A percentile compares a stretch with the other conserved stretches of the same genome.
Conservation (phyloP, 2,888 invertebrate species). For the Homarus gammarus region DNA sequence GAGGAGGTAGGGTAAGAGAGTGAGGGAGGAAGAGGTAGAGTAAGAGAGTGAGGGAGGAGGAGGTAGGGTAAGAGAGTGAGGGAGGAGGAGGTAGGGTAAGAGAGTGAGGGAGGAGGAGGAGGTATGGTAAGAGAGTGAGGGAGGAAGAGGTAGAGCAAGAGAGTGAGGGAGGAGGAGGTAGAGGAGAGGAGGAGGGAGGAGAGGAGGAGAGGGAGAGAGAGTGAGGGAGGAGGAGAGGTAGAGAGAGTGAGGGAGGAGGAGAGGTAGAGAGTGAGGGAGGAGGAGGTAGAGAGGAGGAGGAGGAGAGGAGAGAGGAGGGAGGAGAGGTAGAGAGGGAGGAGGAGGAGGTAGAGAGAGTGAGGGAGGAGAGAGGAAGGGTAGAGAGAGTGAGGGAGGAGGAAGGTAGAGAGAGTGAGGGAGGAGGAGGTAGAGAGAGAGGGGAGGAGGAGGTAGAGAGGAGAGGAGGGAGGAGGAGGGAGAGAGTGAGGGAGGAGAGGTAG, state of each 20-base stretch:
- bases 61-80: not conserved
- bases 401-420: conserved; percentile 19
- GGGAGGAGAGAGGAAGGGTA: not conserved
- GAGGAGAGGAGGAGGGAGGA: not conserved
- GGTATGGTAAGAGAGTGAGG: not conserved
- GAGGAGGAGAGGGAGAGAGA: not conserved
- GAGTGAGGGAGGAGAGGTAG: not conserved
- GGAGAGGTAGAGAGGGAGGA: not conserved
- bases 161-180: not conserved
- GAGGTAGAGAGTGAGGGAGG: not conserved
- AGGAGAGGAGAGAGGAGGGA: not conserved
- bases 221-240: not conserved
- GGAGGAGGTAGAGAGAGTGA: conserved; percentile 8
- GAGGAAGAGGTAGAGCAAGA: too few relatives aligned
- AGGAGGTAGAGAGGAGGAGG: not conserved
- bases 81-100: not conserved
- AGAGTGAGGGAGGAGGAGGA: not conserved
- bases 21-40: not conserved
- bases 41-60: not conserved
- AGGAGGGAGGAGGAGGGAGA: not conserved
- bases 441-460: not conserved
- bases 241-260: not conserved
- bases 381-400: too few relatives aligned
- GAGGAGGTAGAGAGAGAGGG: not conserved
- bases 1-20: conserved; percentile 7